These are phyloP conservation scores for Varanus salvator DNA, from an alignment of 2,113 vertebrate species.

Conservation along the genomic window DNA sequence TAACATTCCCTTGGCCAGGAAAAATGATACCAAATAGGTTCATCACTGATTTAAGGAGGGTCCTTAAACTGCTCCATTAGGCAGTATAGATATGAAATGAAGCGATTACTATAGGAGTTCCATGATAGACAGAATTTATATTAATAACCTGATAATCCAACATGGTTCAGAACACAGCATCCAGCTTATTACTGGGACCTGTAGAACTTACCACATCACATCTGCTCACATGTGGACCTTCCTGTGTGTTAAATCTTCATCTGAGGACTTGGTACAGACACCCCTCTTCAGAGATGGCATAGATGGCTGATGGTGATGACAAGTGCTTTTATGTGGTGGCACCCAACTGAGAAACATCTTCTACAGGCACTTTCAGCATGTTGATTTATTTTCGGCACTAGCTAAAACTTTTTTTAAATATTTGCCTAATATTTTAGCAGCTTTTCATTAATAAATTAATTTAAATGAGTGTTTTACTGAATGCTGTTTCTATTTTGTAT, in stretches of 20 bases:
- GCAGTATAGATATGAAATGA: no score
- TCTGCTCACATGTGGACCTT: not conserved
- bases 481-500: not conserved
- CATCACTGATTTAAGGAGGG: not conserved
- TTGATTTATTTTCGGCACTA: not conserved
- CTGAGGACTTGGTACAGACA: not conserved
- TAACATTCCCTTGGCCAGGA: not conserved
- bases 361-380: not conserved
- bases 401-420: not conserved
- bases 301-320: not conserved
- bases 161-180: not conserved
- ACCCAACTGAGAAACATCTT: not conserved
- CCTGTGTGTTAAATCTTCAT: not conserved
- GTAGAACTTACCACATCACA: not conserved
- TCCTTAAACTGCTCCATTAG: no score
- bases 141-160: not conserved
- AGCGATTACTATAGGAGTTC: not conserved
- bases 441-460: not conserved
- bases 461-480: not conserved
- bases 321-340: not conserved
- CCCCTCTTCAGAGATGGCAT: no score
- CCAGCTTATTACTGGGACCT: not conserved
- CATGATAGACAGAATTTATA: not conserved
- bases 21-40: not conserved
- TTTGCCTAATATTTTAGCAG: not conserved